These are phyloP conservation scores for Scolopax bukidnonensis DNA, from an alignment of 2,797 vertebrate species.

Conservation along the genomic window DNA sequence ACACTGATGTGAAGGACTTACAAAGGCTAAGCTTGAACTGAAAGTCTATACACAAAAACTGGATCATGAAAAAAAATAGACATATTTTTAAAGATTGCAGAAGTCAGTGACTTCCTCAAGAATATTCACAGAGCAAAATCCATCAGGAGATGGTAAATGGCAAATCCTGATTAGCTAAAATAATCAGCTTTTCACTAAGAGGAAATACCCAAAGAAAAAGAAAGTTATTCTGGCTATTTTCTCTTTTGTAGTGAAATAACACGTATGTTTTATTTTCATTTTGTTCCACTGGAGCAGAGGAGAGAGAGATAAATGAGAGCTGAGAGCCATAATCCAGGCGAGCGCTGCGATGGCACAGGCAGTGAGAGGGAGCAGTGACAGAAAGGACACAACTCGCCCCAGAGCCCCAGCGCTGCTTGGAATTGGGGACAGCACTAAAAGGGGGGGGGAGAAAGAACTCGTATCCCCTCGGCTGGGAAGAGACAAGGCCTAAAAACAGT, in stretches of 20 bases:
- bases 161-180: slow-evolving; percentile 24
- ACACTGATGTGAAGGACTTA: background rate
- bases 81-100: background rate
- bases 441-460: background rate
- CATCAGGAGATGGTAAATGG: background rate
- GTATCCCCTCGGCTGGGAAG: background rate
- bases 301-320: slow-evolving; percentile 16
- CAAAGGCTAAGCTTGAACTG: background rate
- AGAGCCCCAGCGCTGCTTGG: background rate
- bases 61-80: background rate
- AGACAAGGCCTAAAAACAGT: background rate
- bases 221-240: slow-evolving; percentile 8
- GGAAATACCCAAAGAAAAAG: background rate
- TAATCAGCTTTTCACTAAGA: slow-evolving; percentile 5
- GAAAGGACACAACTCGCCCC: slow-evolving; percentile 27
- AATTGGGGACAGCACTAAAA: background rate
- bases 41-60: background rate
- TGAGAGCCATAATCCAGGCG: background rate
- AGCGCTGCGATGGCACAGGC: background rate
- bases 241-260: background rate
- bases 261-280: slow-evolving; percentile 10
- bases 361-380: slow-evolving; percentile 14
- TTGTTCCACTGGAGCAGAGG: background rate
- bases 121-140: background rate
- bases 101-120: background rate